Evolutionary conservation across 2,888 invertebrate genomes (phyloP).

Genomic region (Philereme vetulata): DNA sequence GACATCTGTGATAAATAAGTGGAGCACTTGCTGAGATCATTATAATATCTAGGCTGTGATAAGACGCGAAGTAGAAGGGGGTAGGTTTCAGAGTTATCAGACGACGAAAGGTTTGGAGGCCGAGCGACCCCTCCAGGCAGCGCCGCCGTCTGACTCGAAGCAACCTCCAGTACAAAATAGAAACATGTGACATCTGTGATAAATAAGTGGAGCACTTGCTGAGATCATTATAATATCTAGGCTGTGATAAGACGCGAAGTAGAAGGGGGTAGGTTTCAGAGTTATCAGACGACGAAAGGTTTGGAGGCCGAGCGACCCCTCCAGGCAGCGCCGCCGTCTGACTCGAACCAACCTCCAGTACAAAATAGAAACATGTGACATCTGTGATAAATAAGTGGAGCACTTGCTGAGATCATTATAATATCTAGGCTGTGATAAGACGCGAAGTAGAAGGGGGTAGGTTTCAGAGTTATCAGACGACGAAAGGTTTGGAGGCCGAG

Average conservation of each 20-base stretch:
- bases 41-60: conserved; percentile 46
- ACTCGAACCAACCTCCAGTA: conserved; percentile 59
- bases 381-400: conserved; percentile 49
- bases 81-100: conserved; percentile 66
- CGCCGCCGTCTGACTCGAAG: conserved; percentile 39
- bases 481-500: conserved; percentile 46
- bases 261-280: conserved; percentile 64
- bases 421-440: conserved; percentile 46
- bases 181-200: conserved; percentile 43
- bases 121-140: conserved; percentile 54
- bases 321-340: conserved; percentile 44
- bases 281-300: conserved; percentile 61
- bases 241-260: conserved; percentile 42
- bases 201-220: conserved; percentile 47
- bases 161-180: conserved; percentile 69
- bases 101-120: conserved; percentile 52
- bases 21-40: conserved; percentile 43
- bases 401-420: conserved; percentile 41
- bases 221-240: conserved; percentile 45
- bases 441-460: conserved; percentile 54
- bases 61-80: conserved; percentile 49
- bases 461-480: conserved; percentile 66
- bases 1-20: conserved; percentile 48
- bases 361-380: conserved; percentile 48
- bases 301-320: conserved; percentile 50